Conservation (phyloP, 2,113 vertebrate species). For the Crypturellus undulatus region DNA sequence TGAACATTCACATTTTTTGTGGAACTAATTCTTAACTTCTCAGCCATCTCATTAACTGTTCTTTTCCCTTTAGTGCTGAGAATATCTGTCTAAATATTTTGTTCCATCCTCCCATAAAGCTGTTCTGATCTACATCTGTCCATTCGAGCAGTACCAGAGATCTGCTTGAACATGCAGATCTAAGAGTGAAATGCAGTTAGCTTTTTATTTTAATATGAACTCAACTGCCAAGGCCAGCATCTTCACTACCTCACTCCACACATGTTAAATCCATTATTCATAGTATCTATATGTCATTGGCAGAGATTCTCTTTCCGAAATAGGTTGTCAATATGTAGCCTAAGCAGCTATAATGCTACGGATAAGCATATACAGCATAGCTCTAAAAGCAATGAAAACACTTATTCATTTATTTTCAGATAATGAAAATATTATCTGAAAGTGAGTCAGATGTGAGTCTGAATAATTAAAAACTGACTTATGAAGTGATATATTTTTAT, state of each 20-base stretch:
- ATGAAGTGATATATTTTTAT: background rate
- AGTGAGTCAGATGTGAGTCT: background rate
- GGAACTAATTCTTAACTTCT: background rate
- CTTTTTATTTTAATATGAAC: background rate
- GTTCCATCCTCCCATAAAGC: background rate
- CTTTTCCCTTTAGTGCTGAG: background rate
- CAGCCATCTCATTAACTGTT: background rate
- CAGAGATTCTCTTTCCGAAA: slow-evolving; percentile 15
- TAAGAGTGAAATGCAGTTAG: background rate
- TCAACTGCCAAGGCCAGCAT: slow-evolving; percentile 8
- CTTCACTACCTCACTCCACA: background rate
- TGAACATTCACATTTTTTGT: background rate
- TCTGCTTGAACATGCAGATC: background rate
- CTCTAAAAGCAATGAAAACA: background rate
- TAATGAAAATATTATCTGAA: background rate
- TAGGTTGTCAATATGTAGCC: background rate
- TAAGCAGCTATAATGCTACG: background rate
- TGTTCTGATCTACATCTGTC: background rate
- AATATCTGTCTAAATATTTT: background rate
- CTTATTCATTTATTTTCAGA: background rate
- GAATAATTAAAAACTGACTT: background rate
- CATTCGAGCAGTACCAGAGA: background rate
- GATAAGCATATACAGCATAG: rapidly evolving
- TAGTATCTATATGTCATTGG: background rate
- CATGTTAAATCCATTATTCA: slow-evolving; percentile 22